Conservation (phyloP, 2,113 vertebrate genomes). For the Saccopteryx leptura region DNA sequence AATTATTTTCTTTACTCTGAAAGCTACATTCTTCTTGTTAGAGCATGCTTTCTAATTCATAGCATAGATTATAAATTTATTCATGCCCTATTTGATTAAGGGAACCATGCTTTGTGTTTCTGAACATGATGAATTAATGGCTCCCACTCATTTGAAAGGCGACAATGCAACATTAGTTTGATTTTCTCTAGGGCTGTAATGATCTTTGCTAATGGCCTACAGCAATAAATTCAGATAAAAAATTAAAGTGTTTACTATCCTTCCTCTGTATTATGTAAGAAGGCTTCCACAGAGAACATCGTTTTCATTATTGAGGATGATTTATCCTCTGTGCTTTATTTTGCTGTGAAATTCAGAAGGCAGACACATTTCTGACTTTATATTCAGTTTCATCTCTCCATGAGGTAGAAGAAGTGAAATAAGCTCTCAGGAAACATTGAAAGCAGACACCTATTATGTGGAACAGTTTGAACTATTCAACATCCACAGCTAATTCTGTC, state of each 20-base stretch:
- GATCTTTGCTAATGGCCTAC: constrained; percentile 61
- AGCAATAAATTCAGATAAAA: constrained; percentile 75
- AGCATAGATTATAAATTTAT: constrained; percentile 39
- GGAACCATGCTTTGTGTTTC: constrained; percentile 57
- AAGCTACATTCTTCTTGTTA: background rate
- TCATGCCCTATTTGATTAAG: constrained; percentile 57
- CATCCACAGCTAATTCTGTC: constrained; percentile 64
- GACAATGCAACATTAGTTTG: constrained; percentile 69
- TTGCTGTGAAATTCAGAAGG: constrained; percentile 56
- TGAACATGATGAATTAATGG: constrained; percentile 68
- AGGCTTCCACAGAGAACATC: constrained; percentile 34
- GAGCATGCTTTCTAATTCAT: background rate
- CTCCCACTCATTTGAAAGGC: constrained; percentile 43
- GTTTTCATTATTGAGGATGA: constrained; percentile 42
- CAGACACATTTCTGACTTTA: constrained; percentile 46
- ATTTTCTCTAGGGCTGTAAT: constrained; percentile 67
- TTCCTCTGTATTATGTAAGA: constrained; percentile 61
- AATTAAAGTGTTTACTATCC: constrained; percentile 74
- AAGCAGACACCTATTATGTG: constrained; percentile 16
- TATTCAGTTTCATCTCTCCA: constrained; percentile 50
- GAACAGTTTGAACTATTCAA: constrained; percentile 64
- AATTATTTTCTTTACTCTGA: background rate
- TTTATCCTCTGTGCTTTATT: constrained; percentile 64
- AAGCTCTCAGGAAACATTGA: constrained; percentile 44
- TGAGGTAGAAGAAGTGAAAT: constrained; percentile 43